Conservation (phyloP, 2,888 invertebrate species). For the Marronus borbonicus region DNA sequence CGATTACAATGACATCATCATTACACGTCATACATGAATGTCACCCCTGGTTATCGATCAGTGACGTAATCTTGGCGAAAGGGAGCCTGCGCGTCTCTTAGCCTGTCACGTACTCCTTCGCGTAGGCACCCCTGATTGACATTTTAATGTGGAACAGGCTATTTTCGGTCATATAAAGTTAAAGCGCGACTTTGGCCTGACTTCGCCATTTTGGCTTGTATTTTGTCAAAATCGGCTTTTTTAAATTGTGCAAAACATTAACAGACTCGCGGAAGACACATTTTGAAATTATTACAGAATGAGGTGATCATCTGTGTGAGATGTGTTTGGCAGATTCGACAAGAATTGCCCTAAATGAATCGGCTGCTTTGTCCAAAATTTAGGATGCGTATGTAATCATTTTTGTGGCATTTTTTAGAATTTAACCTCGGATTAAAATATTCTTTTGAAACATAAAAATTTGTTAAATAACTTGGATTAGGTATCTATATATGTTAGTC, state of each 20-base stretch:
- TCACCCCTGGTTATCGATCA: constrained; percentile 35
- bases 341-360: constrained; percentile 46
- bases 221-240: not conserved
- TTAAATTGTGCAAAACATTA: no score
- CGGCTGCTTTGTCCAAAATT: constrained; percentile 4
- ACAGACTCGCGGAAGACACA: not conserved
- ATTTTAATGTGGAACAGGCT: constrained; percentile 57
- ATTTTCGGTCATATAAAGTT: constrained; percentile 24
- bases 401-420: constrained; percentile 20
- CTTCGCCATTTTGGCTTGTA: no score
- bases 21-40: constrained; percentile 24
- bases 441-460: no score
- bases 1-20: constrained; percentile 7
- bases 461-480: no score
- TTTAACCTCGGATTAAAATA: no score
- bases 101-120: constrained; percentile 26
- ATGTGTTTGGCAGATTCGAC: constrained; percentile 46
- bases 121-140: constrained; percentile 56
- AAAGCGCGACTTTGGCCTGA: constrained; percentile 12
- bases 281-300: not conserved
- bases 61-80: constrained; percentile 58
- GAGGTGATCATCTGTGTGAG: constrained; percentile 29
- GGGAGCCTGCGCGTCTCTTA: constrained; percentile 53
- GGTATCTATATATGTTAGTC: no score
- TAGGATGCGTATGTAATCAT: constrained; percentile 55